A percentile compares a stretch with the other conserved stretches of the same genome.
These are phyloP conservation scores for Oasisia sp. DNA, from an alignment of 2,888 invertebrate species.

Conservation along the genomic window DNA sequence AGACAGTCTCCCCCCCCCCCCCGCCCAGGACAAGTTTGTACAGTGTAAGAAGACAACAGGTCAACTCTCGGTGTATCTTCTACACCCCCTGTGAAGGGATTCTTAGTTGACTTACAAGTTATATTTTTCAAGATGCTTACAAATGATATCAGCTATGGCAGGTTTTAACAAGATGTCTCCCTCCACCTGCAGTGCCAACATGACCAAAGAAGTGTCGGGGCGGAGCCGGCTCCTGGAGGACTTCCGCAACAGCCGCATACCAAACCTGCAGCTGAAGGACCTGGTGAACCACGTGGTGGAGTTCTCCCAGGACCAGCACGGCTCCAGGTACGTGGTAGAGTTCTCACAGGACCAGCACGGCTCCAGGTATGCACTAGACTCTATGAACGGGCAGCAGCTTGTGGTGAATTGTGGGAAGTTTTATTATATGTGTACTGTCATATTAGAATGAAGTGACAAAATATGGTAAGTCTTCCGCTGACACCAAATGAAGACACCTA, in stretches of 20 bases:
- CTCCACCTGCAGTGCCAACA: constrained; percentile 34
- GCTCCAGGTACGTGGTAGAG: constrained; percentile 73
- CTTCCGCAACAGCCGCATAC: constrained; percentile 74
- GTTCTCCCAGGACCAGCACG: constrained; percentile 99
- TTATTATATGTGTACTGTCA: too few species aligned
- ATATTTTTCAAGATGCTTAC: not conserved
- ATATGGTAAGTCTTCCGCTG: too few species aligned
- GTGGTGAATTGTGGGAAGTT: too few species aligned
- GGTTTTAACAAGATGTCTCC: not conserved
- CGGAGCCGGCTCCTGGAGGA: constrained; percentile 94
- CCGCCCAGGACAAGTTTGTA: too few species aligned
- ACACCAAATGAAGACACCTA: too few species aligned
- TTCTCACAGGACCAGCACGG: constrained; percentile 99
- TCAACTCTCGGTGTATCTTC: not conserved
- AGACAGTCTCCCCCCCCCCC: too few species aligned
- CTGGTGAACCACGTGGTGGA: constrained; percentile 97
- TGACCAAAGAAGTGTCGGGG: constrained; percentile 62
- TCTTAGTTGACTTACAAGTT: not conserved
- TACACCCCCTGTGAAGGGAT: not conserved
- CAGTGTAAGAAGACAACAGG: not conserved
- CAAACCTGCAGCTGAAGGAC: constrained; percentile 81
- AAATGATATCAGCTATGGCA: not conserved
- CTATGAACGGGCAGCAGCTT: not conserved
- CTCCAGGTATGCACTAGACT: constrained; percentile 70
- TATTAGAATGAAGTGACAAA: too few species aligned